phyloP scores from a whole-genome alignment of 2,113 vertebrate genomes.

The Sardina pilchardus region DNA sequence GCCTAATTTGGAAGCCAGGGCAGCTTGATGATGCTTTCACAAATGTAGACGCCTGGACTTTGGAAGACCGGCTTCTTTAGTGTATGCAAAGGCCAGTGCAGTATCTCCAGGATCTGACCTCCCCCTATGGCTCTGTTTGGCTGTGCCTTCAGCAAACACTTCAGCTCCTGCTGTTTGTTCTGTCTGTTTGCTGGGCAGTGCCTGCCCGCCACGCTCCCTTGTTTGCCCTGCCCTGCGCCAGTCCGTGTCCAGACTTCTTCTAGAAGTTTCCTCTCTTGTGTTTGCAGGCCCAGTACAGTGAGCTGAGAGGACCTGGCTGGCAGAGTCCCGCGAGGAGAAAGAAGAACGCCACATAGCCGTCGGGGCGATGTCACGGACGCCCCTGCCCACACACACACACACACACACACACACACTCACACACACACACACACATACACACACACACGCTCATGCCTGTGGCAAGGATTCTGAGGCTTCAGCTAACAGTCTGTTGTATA shows the following conservation, averaged over 20 bases:
- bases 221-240: neutral
- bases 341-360: conserved; percentile 48
- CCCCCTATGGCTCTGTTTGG: too few species aligned
- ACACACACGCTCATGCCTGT: neutral
- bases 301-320: conserved; percentile 71
- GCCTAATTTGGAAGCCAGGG: too few species aligned
- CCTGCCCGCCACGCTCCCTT: neutral
- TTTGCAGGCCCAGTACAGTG: conserved; percentile 86
- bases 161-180: conserved; percentile 33
- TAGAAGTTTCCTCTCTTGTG: conserved; percentile 58
- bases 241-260: neutral
- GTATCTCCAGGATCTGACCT: too few species aligned
- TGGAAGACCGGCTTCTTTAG: too few species aligned
- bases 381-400: neutral
- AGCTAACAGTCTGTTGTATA: neutral
- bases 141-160: too few species aligned
- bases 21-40: too few species aligned
- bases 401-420: neutral
- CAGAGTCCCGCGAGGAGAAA: conserved; percentile 81
- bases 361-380: neutral
- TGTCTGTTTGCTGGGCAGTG: neutral
- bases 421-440: conserved; percentile 1
- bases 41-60: too few species aligned
- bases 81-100: too few species aligned
- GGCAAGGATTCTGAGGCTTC: neutral